Conservation (phyloP, 2,113 vertebrate genomes). For the Trichomycterus rosablanca region DNA sequence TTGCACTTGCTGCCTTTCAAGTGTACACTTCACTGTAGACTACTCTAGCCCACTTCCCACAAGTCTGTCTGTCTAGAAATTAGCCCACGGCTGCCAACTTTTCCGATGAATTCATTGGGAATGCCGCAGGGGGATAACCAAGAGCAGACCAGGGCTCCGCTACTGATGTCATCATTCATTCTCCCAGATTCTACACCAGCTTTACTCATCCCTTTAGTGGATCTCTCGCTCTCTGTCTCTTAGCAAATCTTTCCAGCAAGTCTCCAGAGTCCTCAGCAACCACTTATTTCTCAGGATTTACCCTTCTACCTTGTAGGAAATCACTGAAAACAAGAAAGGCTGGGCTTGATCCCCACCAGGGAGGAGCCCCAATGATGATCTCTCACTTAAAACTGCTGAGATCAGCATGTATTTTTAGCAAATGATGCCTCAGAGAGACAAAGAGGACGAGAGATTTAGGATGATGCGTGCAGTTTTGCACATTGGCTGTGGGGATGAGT, state of each 20-base stretch:
- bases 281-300: constrained; percentile 37
- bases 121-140: constrained; percentile 47
- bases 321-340: constrained; percentile 16
- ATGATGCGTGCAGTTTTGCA: constrained; percentile 27
- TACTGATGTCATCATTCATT: constrained; percentile 37
- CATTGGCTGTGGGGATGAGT: constrained; percentile 5
- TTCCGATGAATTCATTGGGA: constrained; percentile 54
- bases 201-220: background rate
- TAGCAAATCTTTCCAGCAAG: constrained; percentile 34
- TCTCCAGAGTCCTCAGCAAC: constrained; percentile 27
- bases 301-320: constrained; percentile 32
- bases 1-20: constrained; percentile 37
- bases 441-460: constrained; percentile 13
- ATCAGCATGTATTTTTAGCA: constrained; percentile 38
- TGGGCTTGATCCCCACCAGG: constrained; percentile 14
- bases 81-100: constrained; percentile 38
- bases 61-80: constrained; percentile 33
- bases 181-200: constrained; percentile 27
- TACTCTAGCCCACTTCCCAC: constrained; percentile 51
- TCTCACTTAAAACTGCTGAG: constrained; percentile 36
- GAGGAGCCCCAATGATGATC: constrained; percentile 28
- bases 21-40: constrained; percentile 37
- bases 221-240: background rate
- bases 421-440: constrained; percentile 29
- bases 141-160: constrained; percentile 37